phyloP scores from a whole-genome alignment of 2,888 invertebrate species.

The Cosmorhoe ocellata region DNA sequence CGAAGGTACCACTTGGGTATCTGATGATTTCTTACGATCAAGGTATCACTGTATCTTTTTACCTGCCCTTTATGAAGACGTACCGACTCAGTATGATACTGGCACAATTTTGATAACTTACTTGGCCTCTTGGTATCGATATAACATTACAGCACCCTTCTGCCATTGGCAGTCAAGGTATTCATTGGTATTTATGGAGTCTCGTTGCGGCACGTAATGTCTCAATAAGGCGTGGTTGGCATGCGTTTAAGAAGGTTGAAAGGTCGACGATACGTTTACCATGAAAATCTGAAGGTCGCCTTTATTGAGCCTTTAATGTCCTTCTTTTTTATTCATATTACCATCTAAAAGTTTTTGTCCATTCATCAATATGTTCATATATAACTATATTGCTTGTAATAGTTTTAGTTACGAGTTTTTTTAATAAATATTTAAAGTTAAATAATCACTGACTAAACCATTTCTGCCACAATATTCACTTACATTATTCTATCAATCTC shows the following conservation, averaged over 20 bases:
- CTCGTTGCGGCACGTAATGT: slow-evolving; percentile 34
- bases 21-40: too few species aligned
- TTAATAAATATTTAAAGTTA: too few species aligned
- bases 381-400: too few species aligned
- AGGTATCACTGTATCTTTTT: too few species aligned
- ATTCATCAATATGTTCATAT: too few species aligned
- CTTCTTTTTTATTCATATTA: neutral
- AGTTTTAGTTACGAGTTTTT: too few species aligned
- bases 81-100: neutral
- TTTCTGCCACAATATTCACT: too few species aligned
- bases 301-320: slow-evolving; percentile 12
- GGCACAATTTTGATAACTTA: slow-evolving; percentile 5
- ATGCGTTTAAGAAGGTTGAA: slow-evolving; percentile 24
- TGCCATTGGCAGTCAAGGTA: slow-evolving; percentile 29
- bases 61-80: too few species aligned
- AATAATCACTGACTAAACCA: too few species aligned
- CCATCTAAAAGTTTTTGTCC: neutral
- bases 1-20: too few species aligned
- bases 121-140: slow-evolving; percentile 27
- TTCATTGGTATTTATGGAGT: slow-evolving; percentile 35
- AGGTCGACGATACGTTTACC: slow-evolving; percentile 28
- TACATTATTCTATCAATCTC: too few species aligned
- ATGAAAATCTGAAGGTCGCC: slow-evolving; percentile 31
- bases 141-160: slow-evolving; percentile 32
- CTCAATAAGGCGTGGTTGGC: slow-evolving; percentile 33